Percentiles rank a stretch among this genome's conserved stretches.
These are phyloP conservation scores for Dendrolimus punctatus DNA, from an alignment of 1,140 invertebrate species.

Conservation along the genomic window DNA sequence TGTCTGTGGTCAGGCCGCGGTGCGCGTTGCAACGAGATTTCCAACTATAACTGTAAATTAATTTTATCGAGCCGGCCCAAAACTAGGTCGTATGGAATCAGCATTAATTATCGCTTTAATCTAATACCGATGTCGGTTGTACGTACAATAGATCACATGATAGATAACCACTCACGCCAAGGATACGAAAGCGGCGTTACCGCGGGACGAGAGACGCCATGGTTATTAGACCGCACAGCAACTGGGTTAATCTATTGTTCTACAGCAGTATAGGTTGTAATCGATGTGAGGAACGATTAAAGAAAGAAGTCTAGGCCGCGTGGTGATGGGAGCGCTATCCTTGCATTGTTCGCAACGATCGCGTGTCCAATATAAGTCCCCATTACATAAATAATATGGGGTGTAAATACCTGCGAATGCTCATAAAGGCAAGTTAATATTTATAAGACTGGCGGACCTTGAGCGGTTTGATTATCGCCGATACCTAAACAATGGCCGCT, in stretches of 20 bases:
- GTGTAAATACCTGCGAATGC: conserved; percentile 27
- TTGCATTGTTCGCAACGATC: conserved; percentile 63
- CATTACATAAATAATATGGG: conserved; percentile 66
- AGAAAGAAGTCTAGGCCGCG: conserved; percentile 64
- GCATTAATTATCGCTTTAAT: conserved; percentile 70
- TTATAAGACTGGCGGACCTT: conserved; percentile 33
- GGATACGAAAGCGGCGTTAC: conserved; percentile 58
- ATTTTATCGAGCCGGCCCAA: conserved; percentile 63
- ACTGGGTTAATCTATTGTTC: conserved; percentile 59
- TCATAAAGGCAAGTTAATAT: conserved; percentile 26
- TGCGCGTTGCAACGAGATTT: conserved; percentile 66
- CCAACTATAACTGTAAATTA: conserved; percentile 71
- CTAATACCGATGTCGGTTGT: conserved; percentile 62
- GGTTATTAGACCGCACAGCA: conserved; percentile 31
- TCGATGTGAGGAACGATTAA: conserved; percentile 53
- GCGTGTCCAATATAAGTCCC: conserved; percentile 65
- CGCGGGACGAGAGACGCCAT: conserved; percentile 32
- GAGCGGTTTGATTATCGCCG: conserved; percentile 18
- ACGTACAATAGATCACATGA: conserved; percentile 69
- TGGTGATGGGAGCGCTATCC: conserved; percentile 37
- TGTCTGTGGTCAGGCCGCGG: conserved; percentile 60
- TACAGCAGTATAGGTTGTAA: conserved; percentile 37
- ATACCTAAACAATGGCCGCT: conserved; percentile 16
- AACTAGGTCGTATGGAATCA: conserved; percentile 71
- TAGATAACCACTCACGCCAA: conserved; percentile 61